These are phyloP conservation scores for Chrysochloris asiatica DNA, from an alignment of 2,113 vertebrate species.

Conservation along the genomic window DNA sequence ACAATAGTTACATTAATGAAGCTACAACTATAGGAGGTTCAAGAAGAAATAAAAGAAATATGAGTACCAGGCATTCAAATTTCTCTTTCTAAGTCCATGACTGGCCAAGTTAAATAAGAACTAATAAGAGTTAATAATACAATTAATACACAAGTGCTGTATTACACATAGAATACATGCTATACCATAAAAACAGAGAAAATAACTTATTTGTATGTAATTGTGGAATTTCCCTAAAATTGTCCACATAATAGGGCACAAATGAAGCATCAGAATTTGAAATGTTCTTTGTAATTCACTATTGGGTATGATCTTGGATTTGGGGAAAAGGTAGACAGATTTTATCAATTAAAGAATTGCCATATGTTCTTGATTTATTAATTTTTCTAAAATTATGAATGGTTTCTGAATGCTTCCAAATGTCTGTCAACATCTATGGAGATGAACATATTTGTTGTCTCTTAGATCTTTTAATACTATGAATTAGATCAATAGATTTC, in stretches of 20 bases:
- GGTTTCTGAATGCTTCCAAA: conserved; percentile 58
- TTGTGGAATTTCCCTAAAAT: rapidly evolving
- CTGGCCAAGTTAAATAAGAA: background rate
- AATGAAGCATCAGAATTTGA: background rate
- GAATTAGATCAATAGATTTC: conserved; percentile 32
- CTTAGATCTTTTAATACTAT: conserved; percentile 52
- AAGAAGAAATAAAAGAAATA: background rate
- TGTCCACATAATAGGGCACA: rapidly evolving
- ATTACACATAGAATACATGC: background rate
- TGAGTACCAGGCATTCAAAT: rapidly evolving
- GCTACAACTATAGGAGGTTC: rapidly evolving
- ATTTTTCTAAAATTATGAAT: conserved; percentile 58
- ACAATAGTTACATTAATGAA: rapidly evolving
- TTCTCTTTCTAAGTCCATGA: background rate
- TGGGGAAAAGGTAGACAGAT: background rate
- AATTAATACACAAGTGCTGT: background rate
- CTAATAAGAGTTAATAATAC: background rate
- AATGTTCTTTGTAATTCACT: background rate
- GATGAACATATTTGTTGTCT: background rate
- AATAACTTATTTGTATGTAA: rapidly evolving
- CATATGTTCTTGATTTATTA: conserved; percentile 59
- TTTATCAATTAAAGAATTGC: conserved; percentile 32
- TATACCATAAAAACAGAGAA: rapidly evolving
- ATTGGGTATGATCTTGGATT: background rate
- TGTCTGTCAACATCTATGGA: conserved; percentile 14